Evolutionary conservation across 1,140 invertebrate species (phyloP).

Genomic region (Apis florea): DNA sequence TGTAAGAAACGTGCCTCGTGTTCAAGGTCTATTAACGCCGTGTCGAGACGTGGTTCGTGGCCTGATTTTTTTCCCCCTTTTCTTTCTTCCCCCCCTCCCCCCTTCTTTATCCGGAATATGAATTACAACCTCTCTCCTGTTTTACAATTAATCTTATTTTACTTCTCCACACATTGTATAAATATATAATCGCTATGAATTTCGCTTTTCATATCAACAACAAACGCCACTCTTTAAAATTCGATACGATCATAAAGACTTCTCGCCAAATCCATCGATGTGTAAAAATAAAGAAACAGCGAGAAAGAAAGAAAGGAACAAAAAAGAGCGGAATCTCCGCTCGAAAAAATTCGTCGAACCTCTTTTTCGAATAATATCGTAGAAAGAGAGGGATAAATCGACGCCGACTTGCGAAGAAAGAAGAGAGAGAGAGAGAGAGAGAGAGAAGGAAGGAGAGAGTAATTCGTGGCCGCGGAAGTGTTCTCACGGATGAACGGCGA

Average conservation of each 20-base stretch:
- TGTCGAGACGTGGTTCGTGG: too few relatives aligned
- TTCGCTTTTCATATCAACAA: too few relatives aligned
- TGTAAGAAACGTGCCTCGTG: constrained; percentile 43
- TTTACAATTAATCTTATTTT: too few relatives aligned
- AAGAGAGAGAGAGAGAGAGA: too few relatives aligned
- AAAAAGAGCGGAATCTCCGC: too few relatives aligned
- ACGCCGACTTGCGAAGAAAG: background rate
- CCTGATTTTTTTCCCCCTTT: too few relatives aligned
- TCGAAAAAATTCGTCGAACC: background rate
- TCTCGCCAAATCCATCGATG: background rate
- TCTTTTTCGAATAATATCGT: background rate
- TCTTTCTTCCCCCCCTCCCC: too few relatives aligned
- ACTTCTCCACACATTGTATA: too few relatives aligned
- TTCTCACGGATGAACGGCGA: background rate
- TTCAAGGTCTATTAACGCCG: constrained; percentile 37
- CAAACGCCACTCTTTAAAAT: background rate
- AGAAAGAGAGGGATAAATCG: background rate
- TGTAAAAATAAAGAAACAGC: background rate
- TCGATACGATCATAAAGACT: background rate
- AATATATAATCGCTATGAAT: too few relatives aligned
- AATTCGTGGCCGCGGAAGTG: background rate
- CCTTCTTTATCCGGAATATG: background rate
- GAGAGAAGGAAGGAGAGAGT: background rate
- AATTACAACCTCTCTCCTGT: too few relatives aligned
- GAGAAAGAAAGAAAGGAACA: background rate